Evolutionary conservation across 2,113 vertebrate genomes (phyloP).

Genomic region (Paraplagusia blochii): DNA sequence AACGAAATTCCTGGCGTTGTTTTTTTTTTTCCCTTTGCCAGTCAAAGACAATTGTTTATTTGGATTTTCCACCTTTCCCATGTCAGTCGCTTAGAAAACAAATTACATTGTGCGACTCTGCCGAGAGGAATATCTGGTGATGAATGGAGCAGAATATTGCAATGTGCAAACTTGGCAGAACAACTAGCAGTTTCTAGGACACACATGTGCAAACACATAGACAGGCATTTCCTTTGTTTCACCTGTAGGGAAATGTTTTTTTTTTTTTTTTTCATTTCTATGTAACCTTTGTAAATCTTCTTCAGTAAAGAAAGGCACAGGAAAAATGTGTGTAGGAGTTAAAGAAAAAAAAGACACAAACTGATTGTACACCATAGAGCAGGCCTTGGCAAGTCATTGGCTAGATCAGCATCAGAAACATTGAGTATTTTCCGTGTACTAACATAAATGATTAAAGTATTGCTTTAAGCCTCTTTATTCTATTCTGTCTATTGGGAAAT

Average conservation of each 20-base stretch:
- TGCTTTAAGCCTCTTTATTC: too few species aligned
- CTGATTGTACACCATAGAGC: too few species aligned
- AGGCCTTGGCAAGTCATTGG: too few species aligned
- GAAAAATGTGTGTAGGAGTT: too few species aligned
- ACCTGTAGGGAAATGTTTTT: constrained; percentile 23
- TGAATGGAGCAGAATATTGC: constrained; percentile 50
- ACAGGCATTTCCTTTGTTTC: not conserved
- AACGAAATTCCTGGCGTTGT: constrained; percentile 61
- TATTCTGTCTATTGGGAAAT: too few species aligned
- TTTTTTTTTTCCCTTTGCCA: constrained; percentile 39
- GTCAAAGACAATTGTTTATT: constrained; percentile 69
- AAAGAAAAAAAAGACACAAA: too few species aligned
- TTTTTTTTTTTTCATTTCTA: not conserved
- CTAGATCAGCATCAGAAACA: too few species aligned
- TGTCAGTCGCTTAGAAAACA: constrained; percentile 52
- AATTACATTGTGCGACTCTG: constrained; percentile 33
- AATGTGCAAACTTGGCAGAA: constrained; percentile 32
- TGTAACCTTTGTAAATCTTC: not conserved
- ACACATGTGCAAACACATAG: constrained; percentile 11
- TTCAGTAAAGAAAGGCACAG: too few species aligned
- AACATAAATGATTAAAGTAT: too few species aligned
- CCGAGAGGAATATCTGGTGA: constrained; percentile 40
- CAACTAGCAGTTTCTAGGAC: constrained; percentile 19
- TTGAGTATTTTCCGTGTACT: too few species aligned
- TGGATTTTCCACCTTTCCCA: constrained; percentile 60